Conservation (phyloP, 2,888 invertebrate genomes). For the Drosophila setosimentum region DNA sequence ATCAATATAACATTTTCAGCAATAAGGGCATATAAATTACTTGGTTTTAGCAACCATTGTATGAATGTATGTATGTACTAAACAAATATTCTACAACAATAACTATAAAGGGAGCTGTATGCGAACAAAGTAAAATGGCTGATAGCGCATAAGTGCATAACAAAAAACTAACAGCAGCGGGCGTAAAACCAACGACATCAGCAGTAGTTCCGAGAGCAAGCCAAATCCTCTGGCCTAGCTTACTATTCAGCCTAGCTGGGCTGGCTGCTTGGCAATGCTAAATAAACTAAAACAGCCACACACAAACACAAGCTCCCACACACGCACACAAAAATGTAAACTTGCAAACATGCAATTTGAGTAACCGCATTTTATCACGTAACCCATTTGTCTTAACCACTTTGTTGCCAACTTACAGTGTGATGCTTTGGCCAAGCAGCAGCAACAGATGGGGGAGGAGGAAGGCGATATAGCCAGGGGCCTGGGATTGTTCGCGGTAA, state of each 20-base stretch:
- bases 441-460: constrained; percentile 45
- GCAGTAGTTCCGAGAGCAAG: constrained; percentile 41
- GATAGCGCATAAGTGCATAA: constrained; percentile 78
- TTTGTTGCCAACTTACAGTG: constrained; percentile 81
- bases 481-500: constrained; percentile 51
- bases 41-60: constrained; percentile 27
- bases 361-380: constrained; percentile 84
- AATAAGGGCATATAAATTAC: constrained; percentile 59
- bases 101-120: constrained; percentile 27
- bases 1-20: not conserved
- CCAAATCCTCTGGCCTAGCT: constrained; percentile 63
- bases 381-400: constrained; percentile 83
- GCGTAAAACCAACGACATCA: constrained; percentile 35
- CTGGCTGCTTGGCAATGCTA: constrained; percentile 60
- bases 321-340: constrained; percentile 56
- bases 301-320: constrained; percentile 21
- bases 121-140: constrained; percentile 58
- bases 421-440: constrained; percentile 75
- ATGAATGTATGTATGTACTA: not conserved
- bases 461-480: not conserved
- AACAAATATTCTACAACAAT: constrained; percentile 53
- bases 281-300: constrained; percentile 63
- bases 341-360: constrained; percentile 82
- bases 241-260: constrained; percentile 44
- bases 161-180: constrained; percentile 41